Conservation (phyloP, 2,797 vertebrate species). For the Phrynocephalus guinanensis region DNA sequence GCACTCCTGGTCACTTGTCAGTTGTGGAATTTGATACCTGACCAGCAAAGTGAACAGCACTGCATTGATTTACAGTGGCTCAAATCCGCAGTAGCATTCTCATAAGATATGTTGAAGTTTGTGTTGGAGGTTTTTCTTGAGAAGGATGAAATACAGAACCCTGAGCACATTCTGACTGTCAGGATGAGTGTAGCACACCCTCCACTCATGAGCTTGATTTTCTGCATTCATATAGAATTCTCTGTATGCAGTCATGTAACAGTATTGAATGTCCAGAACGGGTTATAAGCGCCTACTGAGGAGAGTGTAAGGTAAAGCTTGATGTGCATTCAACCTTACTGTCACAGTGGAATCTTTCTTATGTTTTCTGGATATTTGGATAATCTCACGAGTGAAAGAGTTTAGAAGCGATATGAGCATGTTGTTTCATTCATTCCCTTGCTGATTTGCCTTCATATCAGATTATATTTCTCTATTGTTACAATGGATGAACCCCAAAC, state of each 20-base stretch:
- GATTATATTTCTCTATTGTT: background rate
- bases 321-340: background rate
- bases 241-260: background rate
- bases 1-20: background rate
- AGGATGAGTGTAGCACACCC: background rate
- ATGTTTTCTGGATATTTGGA: conserved; percentile 36
- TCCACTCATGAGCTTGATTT: background rate
- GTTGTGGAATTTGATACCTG: background rate
- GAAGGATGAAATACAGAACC: background rate
- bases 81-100: too few relatives aligned
- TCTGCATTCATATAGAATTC: background rate
- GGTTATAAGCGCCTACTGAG: background rate
- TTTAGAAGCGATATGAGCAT: conserved; percentile 22
- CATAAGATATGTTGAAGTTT: too few relatives aligned
- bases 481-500: conserved; percentile 4
- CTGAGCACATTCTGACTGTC: too few relatives aligned
- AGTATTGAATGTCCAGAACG: background rate
- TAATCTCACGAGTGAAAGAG: conserved; percentile 57
- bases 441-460: conserved; percentile 20
- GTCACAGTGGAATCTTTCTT: conserved; percentile 43
- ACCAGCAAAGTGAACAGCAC: too few relatives aligned
- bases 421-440: conserved; percentile 27
- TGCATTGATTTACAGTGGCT: too few relatives aligned
- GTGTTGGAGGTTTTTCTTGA: background rate
- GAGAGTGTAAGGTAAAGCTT: background rate